A percentile compares a stretch with the other conserved stretches of the same genome.
phyloP scores from a whole-genome alignment of 2,113 vertebrate species.

The Phocoena phocoena region DNA sequence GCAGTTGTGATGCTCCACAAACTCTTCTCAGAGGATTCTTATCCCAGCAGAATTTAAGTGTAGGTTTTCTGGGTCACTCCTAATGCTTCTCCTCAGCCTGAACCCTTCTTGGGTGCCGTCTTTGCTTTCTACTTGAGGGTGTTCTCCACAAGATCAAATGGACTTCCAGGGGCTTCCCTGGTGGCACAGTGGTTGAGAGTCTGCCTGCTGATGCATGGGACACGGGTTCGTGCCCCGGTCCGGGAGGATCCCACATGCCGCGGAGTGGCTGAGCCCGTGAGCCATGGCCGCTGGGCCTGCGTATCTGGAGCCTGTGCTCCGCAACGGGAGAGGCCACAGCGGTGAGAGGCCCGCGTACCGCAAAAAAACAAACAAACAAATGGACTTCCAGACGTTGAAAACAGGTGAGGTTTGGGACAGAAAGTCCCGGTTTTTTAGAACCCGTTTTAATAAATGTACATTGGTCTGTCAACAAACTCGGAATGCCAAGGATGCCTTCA shows the following conservation, averaged over 20 bases:
- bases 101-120: background rate
- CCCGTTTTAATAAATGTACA: background rate
- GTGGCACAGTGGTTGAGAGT: no score
- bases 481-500: background rate
- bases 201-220: no score
- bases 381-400: background rate
- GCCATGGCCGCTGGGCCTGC: no score
- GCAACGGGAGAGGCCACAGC: no score
- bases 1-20: background rate
- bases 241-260: no score
- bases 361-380: background rate
- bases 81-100: background rate
- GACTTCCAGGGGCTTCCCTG: background rate
- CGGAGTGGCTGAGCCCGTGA: no score
- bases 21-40: background rate
- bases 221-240: no score
- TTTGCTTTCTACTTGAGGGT: background rate
- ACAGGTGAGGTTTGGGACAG: background rate
- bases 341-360: no score
- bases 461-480: background rate
- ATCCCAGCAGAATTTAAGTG: background rate
- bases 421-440: background rate
- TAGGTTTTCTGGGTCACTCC: background rate
- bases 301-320: no score
- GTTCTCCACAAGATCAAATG: constrained; percentile 11